A percentile compares a stretch with the other conserved stretches of the same genome.
These are phyloP conservation scores for Passer montanus DNA, from an alignment of 2,113 vertebrate species.

Conservation along the genomic window DNA sequence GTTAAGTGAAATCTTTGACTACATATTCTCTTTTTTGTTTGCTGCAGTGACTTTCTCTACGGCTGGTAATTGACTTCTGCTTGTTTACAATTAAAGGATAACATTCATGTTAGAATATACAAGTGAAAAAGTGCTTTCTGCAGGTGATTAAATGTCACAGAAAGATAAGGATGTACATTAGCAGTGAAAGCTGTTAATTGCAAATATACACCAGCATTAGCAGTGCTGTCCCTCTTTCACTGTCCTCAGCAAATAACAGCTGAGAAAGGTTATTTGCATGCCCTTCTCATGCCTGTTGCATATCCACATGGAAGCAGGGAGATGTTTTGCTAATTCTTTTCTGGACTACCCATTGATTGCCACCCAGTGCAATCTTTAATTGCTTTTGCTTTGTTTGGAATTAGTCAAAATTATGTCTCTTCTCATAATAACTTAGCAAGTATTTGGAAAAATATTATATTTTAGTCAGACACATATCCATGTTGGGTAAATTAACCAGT, in stretches of 20 bases:
- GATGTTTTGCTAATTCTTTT: background rate
- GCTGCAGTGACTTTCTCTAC: conserved; percentile 22
- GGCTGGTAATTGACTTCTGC: conserved; percentile 38
- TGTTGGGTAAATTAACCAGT: background rate
- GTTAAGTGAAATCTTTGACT: conserved; percentile 62
- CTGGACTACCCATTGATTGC: background rate
- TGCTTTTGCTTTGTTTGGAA: background rate
- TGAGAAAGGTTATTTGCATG: background rate
- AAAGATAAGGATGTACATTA: conserved; percentile 8
- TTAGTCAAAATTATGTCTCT: conserved; percentile 1
- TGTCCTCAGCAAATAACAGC: background rate
- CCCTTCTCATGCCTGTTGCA: background rate
- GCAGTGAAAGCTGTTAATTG: conserved; percentile 44
- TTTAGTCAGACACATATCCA: background rate
- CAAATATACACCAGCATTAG: background rate
- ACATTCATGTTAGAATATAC: conserved; percentile 35
- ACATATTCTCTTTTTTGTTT: conserved; percentile 43
- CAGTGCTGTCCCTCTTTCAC: background rate
- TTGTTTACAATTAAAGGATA: conserved; percentile 71
- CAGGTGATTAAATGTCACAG: conserved; percentile 47
- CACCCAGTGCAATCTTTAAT: background rate
- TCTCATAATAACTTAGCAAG: background rate
- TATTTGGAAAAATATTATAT: background rate
- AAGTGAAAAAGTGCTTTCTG: conserved; percentile 61
- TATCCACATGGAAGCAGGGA: background rate